Conservation (phyloP, 2,797 vertebrate genomes). For the Melanotaenia pygmaea region DNA sequence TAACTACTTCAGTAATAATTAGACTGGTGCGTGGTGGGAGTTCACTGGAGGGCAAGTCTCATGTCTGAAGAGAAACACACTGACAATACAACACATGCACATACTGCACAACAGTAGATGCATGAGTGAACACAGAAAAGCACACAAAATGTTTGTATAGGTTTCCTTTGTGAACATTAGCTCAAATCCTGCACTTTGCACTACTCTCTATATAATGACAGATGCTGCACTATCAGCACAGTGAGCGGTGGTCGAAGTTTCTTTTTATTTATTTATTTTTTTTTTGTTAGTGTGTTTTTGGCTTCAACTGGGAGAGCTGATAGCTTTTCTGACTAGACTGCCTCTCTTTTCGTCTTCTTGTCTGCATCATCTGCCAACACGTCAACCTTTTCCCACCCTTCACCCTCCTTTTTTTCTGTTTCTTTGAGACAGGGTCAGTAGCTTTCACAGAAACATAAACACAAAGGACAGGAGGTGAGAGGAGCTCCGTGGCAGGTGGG, state of each 20-base stretch:
- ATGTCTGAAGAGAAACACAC: constrained; percentile 32
- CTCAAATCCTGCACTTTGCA: constrained; percentile 22
- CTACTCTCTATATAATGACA: constrained; percentile 3
- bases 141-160: constrained; percentile 14
- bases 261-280: background rate
- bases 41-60: constrained; percentile 36
- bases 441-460: constrained; percentile 50
- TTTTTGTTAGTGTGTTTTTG: constrained; percentile 18
- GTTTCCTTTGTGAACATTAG: constrained; percentile 35
- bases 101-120: constrained; percentile 20
- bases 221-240: constrained; percentile 9
- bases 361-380: constrained; percentile 49
- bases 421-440: constrained; percentile 50
- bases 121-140: constrained; percentile 34
- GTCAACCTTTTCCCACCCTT: constrained; percentile 46
- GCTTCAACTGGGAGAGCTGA: constrained; percentile 62
- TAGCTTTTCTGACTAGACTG: constrained; percentile 46
- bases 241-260: constrained; percentile 11
- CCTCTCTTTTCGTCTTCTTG: constrained; percentile 23
- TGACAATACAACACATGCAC: constrained; percentile 23
- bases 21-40: constrained; percentile 54
- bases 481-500: constrained; percentile 67
- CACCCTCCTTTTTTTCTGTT: constrained; percentile 23
- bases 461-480: constrained; percentile 69
- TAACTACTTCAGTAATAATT: constrained; percentile 60